Evolutionary conservation across 1,140 invertebrate genomes (phyloP).

Genomic region (Drosophila sechellia): DNA sequence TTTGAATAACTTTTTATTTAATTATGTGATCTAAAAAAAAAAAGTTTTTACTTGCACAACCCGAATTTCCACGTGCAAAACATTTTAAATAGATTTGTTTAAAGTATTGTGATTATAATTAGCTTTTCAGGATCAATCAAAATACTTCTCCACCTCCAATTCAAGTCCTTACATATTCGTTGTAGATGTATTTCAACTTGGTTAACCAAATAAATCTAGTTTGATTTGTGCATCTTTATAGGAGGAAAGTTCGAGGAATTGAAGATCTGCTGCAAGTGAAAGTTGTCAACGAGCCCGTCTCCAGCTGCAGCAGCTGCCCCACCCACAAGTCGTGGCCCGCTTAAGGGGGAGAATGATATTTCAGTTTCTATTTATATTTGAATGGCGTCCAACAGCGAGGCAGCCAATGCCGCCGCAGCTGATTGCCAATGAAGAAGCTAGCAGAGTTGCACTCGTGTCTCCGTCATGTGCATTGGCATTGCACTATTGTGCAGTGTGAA

Average conservation of each 20-base stretch:
- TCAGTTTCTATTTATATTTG: slow-evolving; percentile 39
- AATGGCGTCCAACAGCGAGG: slow-evolving; percentile 25
- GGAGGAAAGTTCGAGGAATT: background rate
- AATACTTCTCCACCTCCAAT: no score
- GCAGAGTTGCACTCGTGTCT: slow-evolving; percentile 30
- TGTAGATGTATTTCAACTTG: no score
- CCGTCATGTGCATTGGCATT: slow-evolving; percentile 30
- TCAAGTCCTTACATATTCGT: no score
- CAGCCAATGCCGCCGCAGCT: slow-evolving; percentile 34
- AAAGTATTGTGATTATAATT: no score
- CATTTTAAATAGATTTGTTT: no score
- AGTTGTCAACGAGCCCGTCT: slow-evolving; percentile 24
- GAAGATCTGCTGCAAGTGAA: slow-evolving; percentile 25
- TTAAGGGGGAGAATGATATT: slow-evolving; percentile 37
- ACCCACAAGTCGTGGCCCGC: slow-evolving; percentile 23
- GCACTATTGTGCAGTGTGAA: slow-evolving; percentile 7
- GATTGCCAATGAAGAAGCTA: slow-evolving; percentile 23
- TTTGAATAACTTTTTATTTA: no score
- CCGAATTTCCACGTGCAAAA: no score
- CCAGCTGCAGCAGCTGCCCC: background rate
- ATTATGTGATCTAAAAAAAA: no score
- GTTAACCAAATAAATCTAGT: background rate
- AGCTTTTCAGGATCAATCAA: no score
- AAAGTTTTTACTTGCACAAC: no score
- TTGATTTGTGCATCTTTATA: background rate